phyloP scores from a whole-genome alignment of 23 tunicate species.

The Botrylloides violaceus region DNA sequence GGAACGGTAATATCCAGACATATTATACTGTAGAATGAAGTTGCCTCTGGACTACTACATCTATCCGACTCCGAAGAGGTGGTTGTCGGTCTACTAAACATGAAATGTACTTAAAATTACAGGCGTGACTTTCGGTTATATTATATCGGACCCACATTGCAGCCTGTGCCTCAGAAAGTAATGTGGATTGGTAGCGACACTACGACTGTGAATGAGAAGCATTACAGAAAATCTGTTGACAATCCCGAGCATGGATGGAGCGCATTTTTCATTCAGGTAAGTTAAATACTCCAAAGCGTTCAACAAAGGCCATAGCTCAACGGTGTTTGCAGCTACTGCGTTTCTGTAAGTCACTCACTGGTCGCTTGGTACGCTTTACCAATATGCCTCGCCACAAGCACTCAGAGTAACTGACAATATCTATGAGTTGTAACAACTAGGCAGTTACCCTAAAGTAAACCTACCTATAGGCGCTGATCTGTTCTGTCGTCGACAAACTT shows the following conservation, averaged over 20 bases:
- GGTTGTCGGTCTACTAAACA: not conserved
- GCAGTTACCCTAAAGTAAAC: too few relatives aligned
- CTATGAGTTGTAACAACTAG: too few relatives aligned
- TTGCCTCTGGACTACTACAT: not conserved
- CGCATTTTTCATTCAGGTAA: constrained; percentile 83
- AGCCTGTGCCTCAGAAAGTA: constrained; percentile 37
- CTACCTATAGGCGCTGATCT: too few relatives aligned
- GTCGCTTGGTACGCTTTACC: too few relatives aligned
- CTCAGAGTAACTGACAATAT: too few relatives aligned
- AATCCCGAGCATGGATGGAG: constrained; percentile 56
- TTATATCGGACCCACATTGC: not conserved
- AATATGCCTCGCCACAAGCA: too few relatives aligned
- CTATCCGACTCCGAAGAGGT: not conserved
- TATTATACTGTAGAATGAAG: not conserved
- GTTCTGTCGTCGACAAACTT: too few relatives aligned
- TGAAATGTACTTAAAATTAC: not conserved
- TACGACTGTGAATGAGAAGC: constrained; percentile 22
- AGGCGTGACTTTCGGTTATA: constrained; percentile 78
- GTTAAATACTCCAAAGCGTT: not conserved
- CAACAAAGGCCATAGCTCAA: not conserved
- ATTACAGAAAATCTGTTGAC: constrained; percentile 39
- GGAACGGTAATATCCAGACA: too few relatives aligned
- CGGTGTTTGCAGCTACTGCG: too few relatives aligned
- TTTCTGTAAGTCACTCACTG: too few relatives aligned
- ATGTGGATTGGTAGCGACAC: constrained; percentile 60